Base-by-base conservation (phyloP, 2,113 vertebrate species). In the Pteronura brasiliensis region DNA sequence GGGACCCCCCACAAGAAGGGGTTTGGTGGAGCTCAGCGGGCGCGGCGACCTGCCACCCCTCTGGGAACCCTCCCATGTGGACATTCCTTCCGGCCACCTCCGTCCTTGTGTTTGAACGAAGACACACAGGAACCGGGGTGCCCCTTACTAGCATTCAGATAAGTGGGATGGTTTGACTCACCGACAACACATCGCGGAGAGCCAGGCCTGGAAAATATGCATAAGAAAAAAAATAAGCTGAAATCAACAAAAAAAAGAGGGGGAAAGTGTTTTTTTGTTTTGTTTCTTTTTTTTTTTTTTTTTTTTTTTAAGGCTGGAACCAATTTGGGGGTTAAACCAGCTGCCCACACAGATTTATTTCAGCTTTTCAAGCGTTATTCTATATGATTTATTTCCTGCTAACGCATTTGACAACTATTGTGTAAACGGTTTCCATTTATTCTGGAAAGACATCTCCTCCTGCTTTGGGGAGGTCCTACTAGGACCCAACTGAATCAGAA, bases 301-400 rank as follows among this genome's bases (percentile, higher is more conserved):
- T 29, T 71, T 83, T 86, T 52, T 8, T 18, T 27, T 69, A 80
- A 82, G 52, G 21, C 94, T 97, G 97, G 96, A 97, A 90, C 55
- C 94, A 88, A 55, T 92, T 82, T 67, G 1, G 92, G 97, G 95
- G 79, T 44, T 69, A 47, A 88, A 59, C 72, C 67, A 72, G 83
- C 59, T 23, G 34, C 81, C 93, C 77, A 44, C 95, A 69, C 59
- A 55, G 95, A 69, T 52, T 67, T 55, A 36, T 90, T 84, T 52
- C 39, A 20, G 65, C 63, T 36, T 88, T 3, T 27, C 47, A 14
- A 85, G 95, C 11, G 15, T 42, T 87, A 52, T 69, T 42, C 97
- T 95, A 29, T 88, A 77, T 52, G 80, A 81, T 74, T 82, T 44
- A 77, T 91, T 88, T 86, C 95, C 67, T 90, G 77, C n/a, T 3